Conservation (phyloP, 2,113 vertebrate species). For the Thamnophis sirtalis region DNA sequence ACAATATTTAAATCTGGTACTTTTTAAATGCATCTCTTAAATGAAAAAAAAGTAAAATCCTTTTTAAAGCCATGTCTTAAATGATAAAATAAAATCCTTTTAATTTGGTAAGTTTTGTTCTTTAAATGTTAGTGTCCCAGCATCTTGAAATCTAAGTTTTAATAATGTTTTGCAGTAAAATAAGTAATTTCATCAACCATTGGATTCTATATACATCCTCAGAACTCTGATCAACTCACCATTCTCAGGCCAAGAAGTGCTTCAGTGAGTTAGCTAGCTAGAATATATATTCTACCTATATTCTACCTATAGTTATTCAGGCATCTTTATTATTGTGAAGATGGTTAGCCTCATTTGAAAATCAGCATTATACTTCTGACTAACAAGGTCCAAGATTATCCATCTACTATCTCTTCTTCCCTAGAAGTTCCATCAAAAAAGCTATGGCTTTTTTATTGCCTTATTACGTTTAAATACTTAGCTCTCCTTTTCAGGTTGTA, state of each 20-base stretch:
- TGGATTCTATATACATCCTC: neutral
- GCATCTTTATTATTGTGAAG: neutral
- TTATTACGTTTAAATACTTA: neutral
- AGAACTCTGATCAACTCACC: neutral
- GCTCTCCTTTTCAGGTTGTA: neutral
- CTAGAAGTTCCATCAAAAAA: neutral
- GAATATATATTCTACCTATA: neutral
- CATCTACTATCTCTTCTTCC: neutral
- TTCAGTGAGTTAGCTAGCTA: neutral
- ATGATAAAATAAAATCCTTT: neutral
- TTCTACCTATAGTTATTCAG: neutral
- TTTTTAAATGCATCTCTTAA: neutral
- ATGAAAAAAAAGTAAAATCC: no score
- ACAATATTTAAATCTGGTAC: neutral
- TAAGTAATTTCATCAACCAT: neutral
- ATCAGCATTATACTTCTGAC: neutral
- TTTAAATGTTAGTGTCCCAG: neutral
- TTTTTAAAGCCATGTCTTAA: neutral
- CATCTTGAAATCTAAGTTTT: neutral
- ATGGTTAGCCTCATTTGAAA: neutral
- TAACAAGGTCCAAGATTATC: neutral
- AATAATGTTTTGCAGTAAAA: neutral
- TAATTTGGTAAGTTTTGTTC: neutral
- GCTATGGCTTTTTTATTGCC: neutral
- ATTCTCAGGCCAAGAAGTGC: neutral